Base-by-base conservation (phyloP, 2,113 vertebrate species). In the Lophotis ruficrista region DNA sequence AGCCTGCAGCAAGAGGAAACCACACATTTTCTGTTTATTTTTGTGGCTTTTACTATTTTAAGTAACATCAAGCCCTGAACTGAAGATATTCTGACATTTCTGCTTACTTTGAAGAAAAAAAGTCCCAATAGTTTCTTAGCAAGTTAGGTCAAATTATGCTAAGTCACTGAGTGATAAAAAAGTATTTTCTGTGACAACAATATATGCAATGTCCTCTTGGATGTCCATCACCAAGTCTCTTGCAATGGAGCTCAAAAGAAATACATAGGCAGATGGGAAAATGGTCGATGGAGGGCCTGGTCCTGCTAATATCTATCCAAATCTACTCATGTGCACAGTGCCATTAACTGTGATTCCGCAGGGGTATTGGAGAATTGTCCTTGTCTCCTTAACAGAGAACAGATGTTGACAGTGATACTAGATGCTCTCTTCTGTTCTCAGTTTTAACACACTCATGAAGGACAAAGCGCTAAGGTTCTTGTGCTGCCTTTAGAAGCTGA, bases 1-100 rank as follows among this genome's bases (percentile, higher is more conserved):
- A 78, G 75, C 90, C 78, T 61, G 81, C 58, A 91, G 76, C 84
- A 86, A 73, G 61, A 87, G 81, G 87, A 92, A 95, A 94, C 86
- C 93, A 89, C 41, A 87, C 10, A 38, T 92, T 89, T 86, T 92
- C 85, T 97, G 77, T 94, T 97, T 94, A 81, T 94, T 98, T 96
- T 90, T 87, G 83, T 45, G 86, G 94, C 75, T 86, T 89, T 90
- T 50, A 84, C 94, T 95, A 93, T 91, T 95, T 96, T 86, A 93
- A 94, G 87, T 77, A 92, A 82, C 56, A 45, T 47, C 47, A 43
- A 61, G 56, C 16, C 35, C 43, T 31, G 70, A 54, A 48, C 48
- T 87, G 62, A 90, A 91, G 62, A 84, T 83, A 90, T 56, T 91
- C 76, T 76, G 86, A 87, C 70, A 83, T 82, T 96, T 90, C 69